Evolutionary conservation across 2,797 vertebrate genomes (phyloP).

Genomic region (Bradypus variegatus): DNA sequence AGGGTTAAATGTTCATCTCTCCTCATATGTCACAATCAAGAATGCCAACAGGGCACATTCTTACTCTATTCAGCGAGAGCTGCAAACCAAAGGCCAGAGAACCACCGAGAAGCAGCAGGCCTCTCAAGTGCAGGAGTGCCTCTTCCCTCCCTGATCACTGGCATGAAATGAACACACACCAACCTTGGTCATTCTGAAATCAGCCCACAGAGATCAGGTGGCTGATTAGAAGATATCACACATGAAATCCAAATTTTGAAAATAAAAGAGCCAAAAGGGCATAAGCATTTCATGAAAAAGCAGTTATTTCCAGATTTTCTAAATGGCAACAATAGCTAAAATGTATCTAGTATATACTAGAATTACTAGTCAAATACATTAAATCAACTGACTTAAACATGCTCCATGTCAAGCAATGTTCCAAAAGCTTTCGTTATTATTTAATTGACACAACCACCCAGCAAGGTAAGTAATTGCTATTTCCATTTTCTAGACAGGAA

Average conservation of each 20-base stretch:
- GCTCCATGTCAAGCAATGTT: neutral
- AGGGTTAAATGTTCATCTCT: neutral
- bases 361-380: too few relatives aligned
- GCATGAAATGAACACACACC: neutral
- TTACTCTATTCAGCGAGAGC: too few relatives aligned
- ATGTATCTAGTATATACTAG: neutral
- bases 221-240: neutral
- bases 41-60: neutral
- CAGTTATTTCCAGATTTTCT: conserved; percentile 3
- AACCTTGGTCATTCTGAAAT: neutral
- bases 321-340: neutral
- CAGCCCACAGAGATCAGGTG: neutral
- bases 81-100: too few relatives aligned
- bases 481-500: neutral
- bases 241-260: neutral
- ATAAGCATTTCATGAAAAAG: neutral
- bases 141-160: neutral
- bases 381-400: too few relatives aligned
- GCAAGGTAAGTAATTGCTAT: neutral
- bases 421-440: neutral
- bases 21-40: neutral
- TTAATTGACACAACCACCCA: neutral
- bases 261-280: neutral
- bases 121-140: neutral
- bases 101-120: neutral